Base-by-base conservation (phyloP, 2,888 invertebrate genomes). In the Lasioglossum oenotherae region DNA sequence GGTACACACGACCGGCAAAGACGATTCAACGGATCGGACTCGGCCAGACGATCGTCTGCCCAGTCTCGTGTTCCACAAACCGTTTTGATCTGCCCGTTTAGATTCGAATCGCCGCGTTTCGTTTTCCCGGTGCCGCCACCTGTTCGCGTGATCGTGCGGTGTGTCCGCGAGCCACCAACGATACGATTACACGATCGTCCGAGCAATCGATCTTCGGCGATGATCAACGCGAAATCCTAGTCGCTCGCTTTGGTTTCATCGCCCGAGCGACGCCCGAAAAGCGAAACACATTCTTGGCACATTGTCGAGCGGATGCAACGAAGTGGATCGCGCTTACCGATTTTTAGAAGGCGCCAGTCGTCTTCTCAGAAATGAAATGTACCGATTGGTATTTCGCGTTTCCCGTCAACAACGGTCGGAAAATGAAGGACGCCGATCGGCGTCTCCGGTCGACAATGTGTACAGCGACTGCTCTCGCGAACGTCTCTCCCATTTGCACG, bases 1-100 rank as follows among this genome's bases (percentile, higher is more conserved):
- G 87, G 79, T 79, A 80, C 87, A 80, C 87, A 81, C 90, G 82
- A 80, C 82, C 82, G 82, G 81, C 88, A 90, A 88, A 90, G 85
- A 85, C 87, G 84, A 88, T 84, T 90, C 38, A 86, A 80, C 80
- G 86, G 86, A 89, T 88, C 82, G 78, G 72, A 80, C 78, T 76
- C 78, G 82, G 80, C 80, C 81, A 83, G 84, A 71, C 73, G 71
- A 69, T 74, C 77, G 71, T 82, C 89, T 64, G 14, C 73, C 64
- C 81, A 77, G 78, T 82, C 67, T 78, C 80, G 78, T 81, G 74
- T 81, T 73, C 81, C 77, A 49, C 41, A 38, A 64, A 78, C 53
- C 79, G 79, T 71, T 82, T 57, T 12, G 12, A 57, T 57, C 57
- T 1, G 57, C 57, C n/a, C 67, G 73, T 84, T 78, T 86, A 41